phyloP scores from a whole-genome alignment of 2,888 invertebrate genomes.

The Coenonympha glycerion region DNA sequence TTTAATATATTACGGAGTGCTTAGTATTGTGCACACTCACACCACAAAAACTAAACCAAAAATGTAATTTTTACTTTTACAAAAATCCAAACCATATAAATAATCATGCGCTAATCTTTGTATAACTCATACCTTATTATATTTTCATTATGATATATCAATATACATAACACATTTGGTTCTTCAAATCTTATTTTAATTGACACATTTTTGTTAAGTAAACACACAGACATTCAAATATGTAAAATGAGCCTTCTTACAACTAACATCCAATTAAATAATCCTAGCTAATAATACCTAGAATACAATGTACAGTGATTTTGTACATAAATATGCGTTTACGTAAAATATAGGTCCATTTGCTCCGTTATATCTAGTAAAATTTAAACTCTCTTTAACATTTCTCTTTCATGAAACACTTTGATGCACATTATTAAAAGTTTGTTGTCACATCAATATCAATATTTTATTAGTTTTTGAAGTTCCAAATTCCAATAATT shows the following conservation, averaged over 20 bases:
- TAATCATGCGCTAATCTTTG: not conserved
- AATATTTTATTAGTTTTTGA: not conserved
- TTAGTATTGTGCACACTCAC: too few relatives aligned
- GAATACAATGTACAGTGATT: too few relatives aligned
- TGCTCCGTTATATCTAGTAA: too few relatives aligned
- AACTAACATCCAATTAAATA: not conserved
- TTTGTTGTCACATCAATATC: not conserved
- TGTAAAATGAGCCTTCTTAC: not conserved
- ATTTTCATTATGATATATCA: not conserved
- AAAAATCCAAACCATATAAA: too few relatives aligned
- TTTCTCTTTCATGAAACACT: too few relatives aligned
- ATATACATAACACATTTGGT: conserved; percentile 2
- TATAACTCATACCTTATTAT: not conserved
- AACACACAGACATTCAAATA: not conserved
- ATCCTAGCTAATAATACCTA: not conserved
- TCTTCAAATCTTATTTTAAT: conserved; percentile 10
- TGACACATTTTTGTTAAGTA: conserved; percentile 12
- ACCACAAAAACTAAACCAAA: too few relatives aligned
- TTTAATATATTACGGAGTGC: too few relatives aligned
- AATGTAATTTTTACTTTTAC: too few relatives aligned
- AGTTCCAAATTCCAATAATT: not conserved
- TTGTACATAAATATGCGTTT: too few relatives aligned
- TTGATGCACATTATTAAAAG: too few relatives aligned
- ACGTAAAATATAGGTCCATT: too few relatives aligned
- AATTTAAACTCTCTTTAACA: too few relatives aligned